Evolutionary conservation across 2,113 vertebrate genomes (phyloP).

Genomic region (Serinus canaria): DNA sequence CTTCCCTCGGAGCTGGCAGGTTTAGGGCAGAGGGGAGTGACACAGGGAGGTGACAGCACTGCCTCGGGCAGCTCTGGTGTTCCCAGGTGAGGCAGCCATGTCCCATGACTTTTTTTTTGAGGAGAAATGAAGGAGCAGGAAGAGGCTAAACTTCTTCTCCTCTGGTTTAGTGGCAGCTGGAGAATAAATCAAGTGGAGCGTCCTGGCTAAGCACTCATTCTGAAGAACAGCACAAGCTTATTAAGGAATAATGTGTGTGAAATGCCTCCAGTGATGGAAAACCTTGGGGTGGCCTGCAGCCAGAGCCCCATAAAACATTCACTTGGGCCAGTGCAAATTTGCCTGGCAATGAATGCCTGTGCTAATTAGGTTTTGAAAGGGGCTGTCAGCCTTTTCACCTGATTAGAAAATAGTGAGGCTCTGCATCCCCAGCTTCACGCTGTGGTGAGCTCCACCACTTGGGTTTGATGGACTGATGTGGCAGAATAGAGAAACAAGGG

Average conservation of each 20-base stretch:
- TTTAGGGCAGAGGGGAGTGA: neutral
- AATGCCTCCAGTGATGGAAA: neutral
- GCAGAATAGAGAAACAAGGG: neutral
- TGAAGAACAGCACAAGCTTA: neutral
- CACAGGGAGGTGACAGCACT: too few relatives aligned
- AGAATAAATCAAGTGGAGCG: neutral
- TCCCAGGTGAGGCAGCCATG: neutral
- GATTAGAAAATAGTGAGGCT: neutral
- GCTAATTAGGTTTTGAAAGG: constrained; percentile 18
- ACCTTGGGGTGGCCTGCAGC: neutral
- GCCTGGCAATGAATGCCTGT: neutral
- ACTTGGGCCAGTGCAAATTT: neutral
- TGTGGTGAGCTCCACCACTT: neutral
- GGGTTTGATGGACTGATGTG: neutral
- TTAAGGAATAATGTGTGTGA: neutral
- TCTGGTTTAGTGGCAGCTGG: neutral
- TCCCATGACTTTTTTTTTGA: neutral
- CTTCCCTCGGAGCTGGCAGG: neutral
- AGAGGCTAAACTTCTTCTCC: neutral
- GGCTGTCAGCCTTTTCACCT: neutral
- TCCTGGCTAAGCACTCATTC: neutral
- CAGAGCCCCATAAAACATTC: neutral
- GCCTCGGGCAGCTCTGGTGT: neutral
- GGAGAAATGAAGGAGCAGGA: neutral
- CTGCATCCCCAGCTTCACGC: neutral